Base-by-base conservation (phyloP, 2,888 invertebrate species). In the Pterostichus madidus region DNA sequence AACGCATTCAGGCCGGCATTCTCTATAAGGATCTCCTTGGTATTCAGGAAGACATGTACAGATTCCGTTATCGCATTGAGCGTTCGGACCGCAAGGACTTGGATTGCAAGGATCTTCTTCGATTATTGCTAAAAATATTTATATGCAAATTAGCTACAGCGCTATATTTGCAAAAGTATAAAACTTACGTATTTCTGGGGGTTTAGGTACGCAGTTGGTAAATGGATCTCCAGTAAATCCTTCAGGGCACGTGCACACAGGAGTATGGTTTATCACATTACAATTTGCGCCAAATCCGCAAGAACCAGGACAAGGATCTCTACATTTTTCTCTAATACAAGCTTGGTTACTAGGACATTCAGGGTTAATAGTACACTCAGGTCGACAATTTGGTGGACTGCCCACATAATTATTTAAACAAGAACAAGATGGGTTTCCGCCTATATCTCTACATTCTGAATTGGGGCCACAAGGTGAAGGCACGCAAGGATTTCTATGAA, bases 41-140 rank as follows among this genome's bases (percentile, higher is more conserved):
- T 95, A 95, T 88, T 94, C 95, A 5, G 94, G 92, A 84, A 95
- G 87, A 88, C 96, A 97, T 53, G 93, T 92, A 88, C 96, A 97
- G 68, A 95, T 93, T 31, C 96, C 95, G 89, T 95, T 94, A 86
- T 93, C 93, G 87, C 97, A 97, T 86, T 94, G 90, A 24, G 96
- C 94, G 89, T 96, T 96, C 7, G 95, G 92, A n/a, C 97, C 97
- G 88, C 96, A 96, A 8, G 96, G 96, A 52, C 94, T 94, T 81
- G 95, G 95, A 87, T 93, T 92, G 88, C 96, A 96, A 39, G 95
- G 95, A 87, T 94, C 88, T 59, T 90, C 86, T 80, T 86, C 85
- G 13, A 71, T 8, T 17, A 44, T 10, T 15, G 39, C 68, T 71
- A 44, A 5, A 71, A 71, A 44, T 71, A n/a, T 39, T 39, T 17